Base-by-base conservation (phyloP, 2,113 vertebrate species). In the Dascyllus trimaculatus region DNA sequence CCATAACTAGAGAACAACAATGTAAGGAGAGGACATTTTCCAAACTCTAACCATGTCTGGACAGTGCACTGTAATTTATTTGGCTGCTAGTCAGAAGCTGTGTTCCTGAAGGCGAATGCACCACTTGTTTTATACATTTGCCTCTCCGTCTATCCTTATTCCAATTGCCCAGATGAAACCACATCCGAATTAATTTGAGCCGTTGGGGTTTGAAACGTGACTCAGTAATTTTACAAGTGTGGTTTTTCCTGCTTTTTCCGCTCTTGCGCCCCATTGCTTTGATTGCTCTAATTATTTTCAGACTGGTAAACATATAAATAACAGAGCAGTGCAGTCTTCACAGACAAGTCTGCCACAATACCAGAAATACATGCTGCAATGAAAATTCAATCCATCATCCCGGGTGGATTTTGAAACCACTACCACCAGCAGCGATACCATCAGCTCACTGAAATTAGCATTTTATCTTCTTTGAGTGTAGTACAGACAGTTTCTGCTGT, bases 61-160 rank as follows among this genome's bases (percentile, higher is more conserved):
- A 46, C 71, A 69, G 49, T 1, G 4, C 25, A 66, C 18, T 19
- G n/a, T 26, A 57, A 52, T 65, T 48, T 80, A 40, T 75, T 74
- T 54, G 25, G 71, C 54, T 71, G 25, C 24, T 26, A 17, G 19
- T 22, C 18, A 57, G 56, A 29, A 24, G 29, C 43, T 11, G n/a
- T 11, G 40, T 22, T 74, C 15, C 32, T 79, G n/a, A 59, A 35
- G 45, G 18, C 54, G 40, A 70, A 62, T 26, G 24, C 43, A 17
- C 7, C 1, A 35, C 77, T 88, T 70, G 13, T 61, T 52, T 38
- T 60, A 24, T 40, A 49, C 22, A 18, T 38, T 49, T 19, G 9
- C 62, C 21, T 52, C 29, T 11, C 25, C 25, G 32, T 62, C 62
- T 43, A 52, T 57, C n/a, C 18, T 5, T 1, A 45, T 14, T 63